Percentiles rank a stretch among this genome's conserved stretches.
Conservation (phyloP, 92 coral and sea anemone genomes). For the Isaurus tuberculatus region DNA sequence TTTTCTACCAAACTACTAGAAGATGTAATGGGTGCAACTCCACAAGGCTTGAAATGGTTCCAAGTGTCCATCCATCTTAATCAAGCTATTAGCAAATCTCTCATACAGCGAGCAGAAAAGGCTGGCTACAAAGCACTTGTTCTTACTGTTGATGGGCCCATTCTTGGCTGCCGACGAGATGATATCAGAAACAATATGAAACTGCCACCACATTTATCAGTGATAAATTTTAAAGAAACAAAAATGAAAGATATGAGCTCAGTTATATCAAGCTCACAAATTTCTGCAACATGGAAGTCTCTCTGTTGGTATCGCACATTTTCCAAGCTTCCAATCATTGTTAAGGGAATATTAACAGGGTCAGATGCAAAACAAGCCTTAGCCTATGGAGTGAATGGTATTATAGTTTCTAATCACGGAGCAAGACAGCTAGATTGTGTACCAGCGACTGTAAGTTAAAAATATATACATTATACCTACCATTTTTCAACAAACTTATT, state of each 20-base stretch:
- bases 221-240: constrained; percentile 33
- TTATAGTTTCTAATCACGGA: constrained; percentile 66
- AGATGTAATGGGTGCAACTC: constrained; percentile 28
- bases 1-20: constrained; percentile 11
- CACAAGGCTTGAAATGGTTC: constrained; percentile 44
- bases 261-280: not conserved
- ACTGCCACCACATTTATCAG: constrained; percentile 51
- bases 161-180: constrained; percentile 40
- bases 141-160: constrained; percentile 24
- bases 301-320: constrained; percentile 55
- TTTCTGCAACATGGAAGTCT: constrained; percentile 29
- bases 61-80: not conserved
- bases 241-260: not conserved
- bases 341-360: constrained; percentile 55
- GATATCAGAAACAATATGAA: constrained; percentile 48
- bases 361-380: constrained; percentile 61
- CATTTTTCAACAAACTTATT: no score
- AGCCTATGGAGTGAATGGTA: constrained; percentile 58
- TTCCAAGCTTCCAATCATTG: constrained; percentile 56
- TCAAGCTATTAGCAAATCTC: not conserved
- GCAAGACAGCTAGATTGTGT: constrained; percentile 61
- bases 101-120: constrained; percentile 31
- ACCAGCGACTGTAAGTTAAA: constrained; percentile 52
- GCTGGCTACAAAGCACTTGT: constrained; percentile 49
- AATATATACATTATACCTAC: no score